These are phyloP conservation scores for Anguilla obscura DNA, from an alignment of 2,797 vertebrate genomes.

Conservation along the genomic window DNA sequence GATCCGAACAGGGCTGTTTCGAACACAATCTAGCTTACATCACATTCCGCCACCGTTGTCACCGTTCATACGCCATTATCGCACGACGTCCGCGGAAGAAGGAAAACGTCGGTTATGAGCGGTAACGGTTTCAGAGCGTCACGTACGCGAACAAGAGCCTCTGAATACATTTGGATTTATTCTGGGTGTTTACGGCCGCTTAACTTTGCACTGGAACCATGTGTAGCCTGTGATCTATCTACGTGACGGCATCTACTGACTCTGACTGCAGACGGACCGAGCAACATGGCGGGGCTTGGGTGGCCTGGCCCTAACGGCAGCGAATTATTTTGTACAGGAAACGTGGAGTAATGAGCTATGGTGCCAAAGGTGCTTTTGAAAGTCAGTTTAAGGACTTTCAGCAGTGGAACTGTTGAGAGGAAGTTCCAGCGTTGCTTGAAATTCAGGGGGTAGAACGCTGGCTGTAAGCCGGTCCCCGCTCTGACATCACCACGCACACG, in stretches of 20 bases:
- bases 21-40: constrained; percentile 28
- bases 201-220: neutral
- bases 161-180: neutral
- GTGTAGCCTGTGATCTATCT: neutral
- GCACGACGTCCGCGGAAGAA: neutral
- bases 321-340: neutral
- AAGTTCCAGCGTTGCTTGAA: neutral
- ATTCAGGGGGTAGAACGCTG: neutral
- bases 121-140: neutral
- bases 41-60: neutral
- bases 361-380: neutral
- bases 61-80: neutral
- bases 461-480: neutral
- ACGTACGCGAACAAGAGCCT: neutral
- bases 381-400: neutral
- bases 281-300: neutral
- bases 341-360: neutral
- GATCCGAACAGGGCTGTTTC: constrained; percentile 37
- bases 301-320: neutral
- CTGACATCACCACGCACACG: neutral
- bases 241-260: neutral
- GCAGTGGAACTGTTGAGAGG: neutral
- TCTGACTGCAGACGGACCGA: neutral
- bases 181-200: neutral
- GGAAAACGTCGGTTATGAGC: neutral